Percentiles rank a stretch among this genome's conserved stretches.
Evolutionary conservation across 2,888 invertebrate species (phyloP).

Genomic region (Leucophenga montana): DNA sequence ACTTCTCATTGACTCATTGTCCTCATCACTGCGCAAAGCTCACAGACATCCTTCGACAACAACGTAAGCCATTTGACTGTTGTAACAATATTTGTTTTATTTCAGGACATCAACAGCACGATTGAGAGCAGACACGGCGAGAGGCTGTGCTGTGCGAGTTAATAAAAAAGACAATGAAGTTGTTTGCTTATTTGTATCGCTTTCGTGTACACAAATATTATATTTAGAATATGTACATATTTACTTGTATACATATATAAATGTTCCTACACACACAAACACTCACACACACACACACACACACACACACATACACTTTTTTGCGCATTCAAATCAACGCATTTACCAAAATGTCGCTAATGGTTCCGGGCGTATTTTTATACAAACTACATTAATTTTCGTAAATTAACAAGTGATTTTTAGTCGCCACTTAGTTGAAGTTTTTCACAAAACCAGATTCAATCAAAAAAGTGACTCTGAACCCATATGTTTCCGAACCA

Average conservation of each 20-base stretch:
- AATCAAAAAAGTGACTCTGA: no score
- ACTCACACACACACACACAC: no score
- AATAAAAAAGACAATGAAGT: conserved; percentile 64
- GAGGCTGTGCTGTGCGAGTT: conserved; percentile 46
- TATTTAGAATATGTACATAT: no score
- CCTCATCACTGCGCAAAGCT: neutral
- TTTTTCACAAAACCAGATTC: no score
- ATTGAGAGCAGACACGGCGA: neutral
- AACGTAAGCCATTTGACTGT: conserved; percentile 52
- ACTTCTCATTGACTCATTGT: neutral
- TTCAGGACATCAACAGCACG: conserved; percentile 40
- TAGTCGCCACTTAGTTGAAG: neutral
- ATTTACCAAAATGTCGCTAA: no score
- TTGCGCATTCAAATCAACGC: no score
- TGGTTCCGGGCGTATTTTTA: no score
- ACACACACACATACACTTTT: neutral
- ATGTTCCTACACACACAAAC: neutral
- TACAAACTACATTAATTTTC: neutral
- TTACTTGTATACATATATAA: no score
- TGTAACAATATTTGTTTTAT: conserved; percentile 64
- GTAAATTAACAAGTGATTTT: neutral
- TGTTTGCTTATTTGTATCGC: conserved; percentile 42
- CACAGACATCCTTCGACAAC: conserved; percentile 21
- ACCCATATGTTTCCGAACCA: no score
- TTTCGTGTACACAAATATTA: conserved; percentile 15